Conservation (phyloP, 2,888 invertebrate genomes). For the Dasysyrphus tricinctus region DNA sequence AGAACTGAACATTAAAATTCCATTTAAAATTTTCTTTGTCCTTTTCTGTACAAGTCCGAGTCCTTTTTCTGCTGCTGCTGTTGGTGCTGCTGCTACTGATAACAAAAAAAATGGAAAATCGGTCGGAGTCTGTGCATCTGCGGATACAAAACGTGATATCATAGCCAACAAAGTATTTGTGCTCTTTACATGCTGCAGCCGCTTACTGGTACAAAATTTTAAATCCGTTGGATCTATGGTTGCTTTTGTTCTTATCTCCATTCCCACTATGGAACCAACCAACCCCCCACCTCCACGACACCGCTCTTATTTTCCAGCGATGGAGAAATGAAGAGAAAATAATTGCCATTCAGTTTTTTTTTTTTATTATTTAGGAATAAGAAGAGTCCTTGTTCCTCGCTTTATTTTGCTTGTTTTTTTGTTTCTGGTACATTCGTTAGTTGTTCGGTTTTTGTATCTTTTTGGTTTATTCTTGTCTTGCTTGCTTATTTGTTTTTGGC, state of each 20-base stretch:
- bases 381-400: constrained; percentile 59
- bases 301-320: constrained; percentile 3
- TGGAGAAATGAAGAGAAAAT: constrained; percentile 74
- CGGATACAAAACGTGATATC: constrained; percentile 56
- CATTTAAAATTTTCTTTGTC: constrained; percentile 71
- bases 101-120: constrained; percentile 10
- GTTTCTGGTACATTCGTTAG: constrained; percentile 18
- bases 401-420: constrained; percentile 32
- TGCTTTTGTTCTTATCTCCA: constrained; percentile 70
- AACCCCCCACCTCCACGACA: too few relatives aligned
- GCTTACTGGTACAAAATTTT: constrained; percentile 48
- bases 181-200: constrained; percentile 54
- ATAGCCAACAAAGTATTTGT: constrained; percentile 47
- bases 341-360: constrained; percentile 68
- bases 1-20: constrained; percentile 73
- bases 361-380: constrained; percentile 25
- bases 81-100: background rate
- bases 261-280: background rate
- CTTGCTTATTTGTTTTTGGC: constrained; percentile 47
- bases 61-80: background rate
- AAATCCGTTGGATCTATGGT: constrained; percentile 62
- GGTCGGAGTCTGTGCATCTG: constrained; percentile 49
- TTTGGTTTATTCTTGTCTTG: constrained; percentile 42
- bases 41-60: constrained; percentile 26
- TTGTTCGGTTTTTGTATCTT: constrained; percentile 44